Base-by-base conservation (phyloP, 1,140 invertebrate species). In the Bombus superbus region DNA sequence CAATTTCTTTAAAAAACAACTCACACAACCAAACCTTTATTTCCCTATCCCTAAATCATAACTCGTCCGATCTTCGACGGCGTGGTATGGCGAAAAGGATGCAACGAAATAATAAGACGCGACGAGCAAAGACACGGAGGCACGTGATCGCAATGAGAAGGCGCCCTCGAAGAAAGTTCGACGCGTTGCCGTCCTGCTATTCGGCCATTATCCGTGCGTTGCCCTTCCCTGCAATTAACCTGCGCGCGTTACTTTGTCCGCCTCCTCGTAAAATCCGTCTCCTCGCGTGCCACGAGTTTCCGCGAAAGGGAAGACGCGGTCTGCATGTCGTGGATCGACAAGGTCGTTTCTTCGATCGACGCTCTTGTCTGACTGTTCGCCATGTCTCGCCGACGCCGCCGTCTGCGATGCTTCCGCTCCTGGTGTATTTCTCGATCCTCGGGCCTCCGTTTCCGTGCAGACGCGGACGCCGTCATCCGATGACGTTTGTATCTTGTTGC, bases 231-330 rank as follows among this genome's bases (percentile, higher is more conserved):
- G 64, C 81, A 90, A 90, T 87, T 89, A 87, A 89, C 79, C 79
- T 64, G 62, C 72, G 78, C 71, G 78, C 78, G 75, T 81, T 87
- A 83, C 89, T 72, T 87, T 64, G 84, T 59, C 82, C 68, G 82
- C 42, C 88, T 81, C 42, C 82, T 85, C 88, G 88, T 87, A 79
- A 88, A 88, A 80, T 86, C 81, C 76, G 75, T 82, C 85, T 83
- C 69, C 85, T 88, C 85, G 89, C 88, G 87, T 88, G 87, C 76
- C 83, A 82, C 79, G 75, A 89, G 68, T 88, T 91, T 90, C 88
- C 89, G 81, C 89, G 89, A 91, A 91, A 84, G 71, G 72, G 68
- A 85, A 76, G 78, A 91, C 87, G 89, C 88, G 80, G 86, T 74
- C 73, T 87, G 89, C 90, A 90, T 91, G 82, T 85, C 80, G 76